These are phyloP conservation scores for Tetrapedia diversipes DNA, from an alignment of 2,888 invertebrate genomes.

Conservation along the genomic window DNA sequence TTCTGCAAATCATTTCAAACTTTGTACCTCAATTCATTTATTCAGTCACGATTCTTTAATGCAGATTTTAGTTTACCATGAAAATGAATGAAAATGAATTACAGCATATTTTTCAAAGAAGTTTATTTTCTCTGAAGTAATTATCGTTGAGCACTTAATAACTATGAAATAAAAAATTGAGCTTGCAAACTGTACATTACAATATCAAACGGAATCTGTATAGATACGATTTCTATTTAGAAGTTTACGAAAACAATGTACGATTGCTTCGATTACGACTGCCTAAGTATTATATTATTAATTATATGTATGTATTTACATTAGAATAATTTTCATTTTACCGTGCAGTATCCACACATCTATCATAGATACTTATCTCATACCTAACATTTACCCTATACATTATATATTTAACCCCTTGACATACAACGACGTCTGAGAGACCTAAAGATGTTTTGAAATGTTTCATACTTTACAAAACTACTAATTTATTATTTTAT, in stretches of 20 bases:
- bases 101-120: neutral
- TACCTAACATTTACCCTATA: neutral
- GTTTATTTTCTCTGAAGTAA: conserved; percentile 9
- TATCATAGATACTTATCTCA: neutral
- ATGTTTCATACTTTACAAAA: too few species aligned
- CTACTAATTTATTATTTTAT: too few species aligned
- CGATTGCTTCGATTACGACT: neutral
- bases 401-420: too few species aligned
- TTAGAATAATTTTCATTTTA: conserved; percentile 25
- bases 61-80: neutral
- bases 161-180: conserved; percentile 37
- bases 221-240: conserved; percentile 9
- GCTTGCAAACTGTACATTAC: conserved; percentile 59
- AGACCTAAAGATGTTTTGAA: too few species aligned
- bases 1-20: too few species aligned
- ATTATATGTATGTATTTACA: conserved; percentile 24
- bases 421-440: too few species aligned
- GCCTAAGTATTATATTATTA: neutral
- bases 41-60: too few species aligned
- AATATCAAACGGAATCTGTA: conserved; percentile 16
- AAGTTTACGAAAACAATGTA: neutral
- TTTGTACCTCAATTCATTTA: too few species aligned
- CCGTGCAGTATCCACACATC: neutral
- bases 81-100: neutral
- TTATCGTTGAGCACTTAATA: neutral